Conservation (phyloP, 2,888 invertebrate genomes). For the Drosophila mettleri region DNA sequence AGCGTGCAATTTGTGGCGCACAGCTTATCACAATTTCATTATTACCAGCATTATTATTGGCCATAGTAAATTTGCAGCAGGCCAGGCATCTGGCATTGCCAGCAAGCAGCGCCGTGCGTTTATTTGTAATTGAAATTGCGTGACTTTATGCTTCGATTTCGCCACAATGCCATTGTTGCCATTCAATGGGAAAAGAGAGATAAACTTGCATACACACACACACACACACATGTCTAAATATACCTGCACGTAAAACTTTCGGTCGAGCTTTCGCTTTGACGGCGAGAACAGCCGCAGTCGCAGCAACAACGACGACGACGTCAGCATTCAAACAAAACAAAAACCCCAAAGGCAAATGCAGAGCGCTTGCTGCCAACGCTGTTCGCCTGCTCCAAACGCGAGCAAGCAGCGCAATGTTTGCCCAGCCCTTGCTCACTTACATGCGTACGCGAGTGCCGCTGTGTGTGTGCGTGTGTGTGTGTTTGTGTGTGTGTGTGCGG, state of each 20-base stretch:
- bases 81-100: conserved; percentile 42
- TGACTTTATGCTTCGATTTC: conserved; percentile 78
- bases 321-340: conserved; percentile 17
- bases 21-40: conserved; percentile 79
- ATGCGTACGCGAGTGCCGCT: background rate
- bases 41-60: conserved; percentile 69
- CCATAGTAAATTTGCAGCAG: conserved; percentile 38
- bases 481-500: background rate
- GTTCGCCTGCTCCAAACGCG: conserved; percentile 66
- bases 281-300: conserved; percentile 23
- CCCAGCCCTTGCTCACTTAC: conserved; percentile 64
- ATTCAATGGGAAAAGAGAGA: conserved; percentile 31
- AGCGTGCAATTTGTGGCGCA: conserved; percentile 78
- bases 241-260: conserved; percentile 30
- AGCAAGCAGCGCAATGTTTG: conserved; percentile 77
- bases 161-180: conserved; percentile 50
- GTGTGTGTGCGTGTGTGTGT: background rate
- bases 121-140: conserved; percentile 77
- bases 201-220: conserved; percentile 49
- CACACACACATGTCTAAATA: background rate
- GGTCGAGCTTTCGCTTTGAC: conserved; percentile 56
- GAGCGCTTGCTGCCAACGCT: conserved; percentile 37
- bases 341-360: conserved; percentile 23
- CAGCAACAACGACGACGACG: conserved; percentile 8
- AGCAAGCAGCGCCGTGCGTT: conserved; percentile 50